phyloP scores from a whole-genome alignment of 2,888 invertebrate species.

The Steinernema hermaphroditum region DNA sequence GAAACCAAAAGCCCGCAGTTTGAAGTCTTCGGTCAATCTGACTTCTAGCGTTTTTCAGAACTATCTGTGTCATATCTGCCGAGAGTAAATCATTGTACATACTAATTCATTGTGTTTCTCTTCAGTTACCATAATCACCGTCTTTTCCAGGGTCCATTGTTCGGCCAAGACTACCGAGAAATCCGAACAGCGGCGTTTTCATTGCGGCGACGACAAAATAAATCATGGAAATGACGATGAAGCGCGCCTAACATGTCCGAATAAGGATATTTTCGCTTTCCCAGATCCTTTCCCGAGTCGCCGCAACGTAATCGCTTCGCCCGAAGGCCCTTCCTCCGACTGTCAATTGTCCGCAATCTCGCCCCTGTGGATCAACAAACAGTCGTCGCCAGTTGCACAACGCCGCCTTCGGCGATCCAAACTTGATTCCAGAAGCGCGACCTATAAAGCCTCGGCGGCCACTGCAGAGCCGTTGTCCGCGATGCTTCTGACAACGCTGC shows the following conservation, averaged over 20 bases:
- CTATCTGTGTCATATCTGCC: too few species aligned
- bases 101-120: too few species aligned
- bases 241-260: not conserved
- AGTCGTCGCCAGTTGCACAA: not conserved
- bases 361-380: not conserved
- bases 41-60: too few species aligned
- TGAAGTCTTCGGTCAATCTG: too few species aligned
- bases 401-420: not conserved
- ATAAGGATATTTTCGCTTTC: slow-evolving; percentile 15
- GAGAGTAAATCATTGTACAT: too few species aligned
- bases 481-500: not conserved
- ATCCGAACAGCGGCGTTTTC: too few species aligned
- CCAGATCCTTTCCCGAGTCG: slow-evolving; percentile 8
- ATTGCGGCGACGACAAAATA: not conserved
- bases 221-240: not conserved
- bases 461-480: not conserved
- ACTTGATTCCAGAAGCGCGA: not conserved
- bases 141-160: too few species aligned
- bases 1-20: not conserved
- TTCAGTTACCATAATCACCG: too few species aligned
- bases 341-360: not conserved
- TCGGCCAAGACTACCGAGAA: too few species aligned
- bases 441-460: not conserved
- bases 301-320: not conserved
- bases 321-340: not conserved